Evolutionary conservation across 2,888 invertebrate species (phyloP).

Genomic region (Clusia tigrina): DNA sequence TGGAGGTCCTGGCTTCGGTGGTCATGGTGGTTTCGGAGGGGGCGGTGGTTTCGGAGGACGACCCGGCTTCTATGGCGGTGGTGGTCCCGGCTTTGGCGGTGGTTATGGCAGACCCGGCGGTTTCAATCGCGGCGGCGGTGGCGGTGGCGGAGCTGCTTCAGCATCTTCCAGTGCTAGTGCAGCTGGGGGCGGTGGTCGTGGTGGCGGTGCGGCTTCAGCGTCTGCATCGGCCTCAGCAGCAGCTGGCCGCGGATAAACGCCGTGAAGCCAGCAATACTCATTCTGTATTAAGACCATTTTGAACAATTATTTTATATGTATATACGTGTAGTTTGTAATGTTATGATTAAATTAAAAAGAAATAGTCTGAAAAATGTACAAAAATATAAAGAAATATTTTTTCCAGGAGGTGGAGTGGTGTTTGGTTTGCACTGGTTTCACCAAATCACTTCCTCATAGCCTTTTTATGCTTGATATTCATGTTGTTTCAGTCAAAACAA

Average conservation of each 20-base stretch:
- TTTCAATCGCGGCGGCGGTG: constrained; percentile 12
- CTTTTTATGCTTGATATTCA: too few relatives aligned
- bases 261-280: not conserved
- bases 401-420: not conserved
- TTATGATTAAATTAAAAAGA: constrained; percentile 13
- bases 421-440: too few relatives aligned
- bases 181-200: constrained; percentile 20
- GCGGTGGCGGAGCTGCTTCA: constrained; percentile 20
- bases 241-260: constrained; percentile 18
- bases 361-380: constrained; percentile 17
- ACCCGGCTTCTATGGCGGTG: constrained; percentile 14
- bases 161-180: constrained; percentile 24
- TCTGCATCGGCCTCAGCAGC: constrained; percentile 28
- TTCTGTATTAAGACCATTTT: not conserved
- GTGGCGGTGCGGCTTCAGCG: constrained; percentile 24
- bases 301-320: not conserved
- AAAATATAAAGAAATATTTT: constrained; percentile 4
- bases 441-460: too few relatives aligned
- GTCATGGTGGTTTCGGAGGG: constrained; percentile 8
- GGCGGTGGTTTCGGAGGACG: constrained; percentile 23
- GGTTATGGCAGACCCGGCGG: constrained; percentile 19
- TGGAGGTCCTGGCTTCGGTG: constrained; percentile 23
- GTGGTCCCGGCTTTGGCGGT: constrained; percentile 4
- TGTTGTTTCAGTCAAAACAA: too few relatives aligned
- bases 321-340: not conserved